Conservation (phyloP, 2,888 invertebrate genomes). For the Odontothrips loti region DNA sequence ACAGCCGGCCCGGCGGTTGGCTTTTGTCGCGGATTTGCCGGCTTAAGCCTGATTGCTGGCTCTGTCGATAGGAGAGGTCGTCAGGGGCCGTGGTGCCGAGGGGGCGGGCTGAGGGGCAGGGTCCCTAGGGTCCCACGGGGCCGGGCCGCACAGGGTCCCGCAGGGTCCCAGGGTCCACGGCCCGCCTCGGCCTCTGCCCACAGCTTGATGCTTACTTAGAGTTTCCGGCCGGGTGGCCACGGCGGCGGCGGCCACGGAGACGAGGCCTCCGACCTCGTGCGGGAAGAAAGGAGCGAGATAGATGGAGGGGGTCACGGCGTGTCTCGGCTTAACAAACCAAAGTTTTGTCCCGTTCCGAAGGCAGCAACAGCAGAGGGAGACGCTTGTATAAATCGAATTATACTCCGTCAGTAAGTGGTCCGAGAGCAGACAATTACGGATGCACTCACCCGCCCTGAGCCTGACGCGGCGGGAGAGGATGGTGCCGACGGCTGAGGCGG, state of each 20-base stretch:
- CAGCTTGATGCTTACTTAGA: background rate
- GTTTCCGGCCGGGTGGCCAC: background rate
- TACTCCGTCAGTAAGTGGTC: no score
- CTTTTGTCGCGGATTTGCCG: slow-evolving; percentile 11
- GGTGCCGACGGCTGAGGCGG: background rate
- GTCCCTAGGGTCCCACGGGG: no score
- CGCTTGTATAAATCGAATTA: background rate
- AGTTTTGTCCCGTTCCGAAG: no score
- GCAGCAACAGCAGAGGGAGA: background rate
- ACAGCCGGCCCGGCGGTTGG: background rate
- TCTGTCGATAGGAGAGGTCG: slow-evolving; percentile 8
- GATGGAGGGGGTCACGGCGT: background rate
- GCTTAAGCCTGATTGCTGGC: slow-evolving; percentile 12
- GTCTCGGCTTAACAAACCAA: no score
- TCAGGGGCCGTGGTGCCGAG: background rate
- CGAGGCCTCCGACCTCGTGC: background rate
- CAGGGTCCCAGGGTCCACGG: no score
- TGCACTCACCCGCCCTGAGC: background rate
- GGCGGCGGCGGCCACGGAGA: background rate
- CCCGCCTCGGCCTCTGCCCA: background rate
- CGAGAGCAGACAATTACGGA: no score
- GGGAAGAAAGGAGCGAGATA: background rate
- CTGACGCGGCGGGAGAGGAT: background rate
- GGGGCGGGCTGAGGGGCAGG: no score
- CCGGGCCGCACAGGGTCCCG: no score